These are phyloP conservation scores for Ictalurus punctatus DNA, from an alignment of 2,113 vertebrate genomes.

Conservation along the genomic window DNA sequence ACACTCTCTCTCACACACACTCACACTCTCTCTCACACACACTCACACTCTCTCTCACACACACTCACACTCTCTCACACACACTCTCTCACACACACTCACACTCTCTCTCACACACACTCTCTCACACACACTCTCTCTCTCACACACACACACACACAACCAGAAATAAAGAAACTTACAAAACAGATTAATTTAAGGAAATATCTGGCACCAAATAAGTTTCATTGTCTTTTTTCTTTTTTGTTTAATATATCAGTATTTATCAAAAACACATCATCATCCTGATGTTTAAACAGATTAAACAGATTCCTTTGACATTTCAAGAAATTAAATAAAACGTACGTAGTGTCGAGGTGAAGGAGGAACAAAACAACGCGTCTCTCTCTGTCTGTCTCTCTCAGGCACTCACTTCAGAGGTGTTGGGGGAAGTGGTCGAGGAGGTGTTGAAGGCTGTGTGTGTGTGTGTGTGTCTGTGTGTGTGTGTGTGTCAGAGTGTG, in stretches of 20 bases:
- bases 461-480: not conserved
- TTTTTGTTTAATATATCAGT: no score
- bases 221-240: no score
- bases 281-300: not conserved
- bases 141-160: no score
- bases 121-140: no score
- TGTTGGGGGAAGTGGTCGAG: not conserved
- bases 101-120: no score
- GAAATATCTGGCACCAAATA: not conserved
- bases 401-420: not conserved
- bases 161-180: not conserved
- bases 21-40: no score
- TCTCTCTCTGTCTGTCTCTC: not conserved
- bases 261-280: no score
- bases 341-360: not conserved
- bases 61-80: no score
- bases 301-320: not conserved
- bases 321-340: not conserved
- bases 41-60: no score
- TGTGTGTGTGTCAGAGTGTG: constrained; percentile 73
- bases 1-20: no score
- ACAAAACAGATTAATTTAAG: not conserved
- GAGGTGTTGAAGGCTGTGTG: not conserved
- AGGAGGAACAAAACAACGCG: not conserved
- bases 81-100: no score